Percentiles rank a stretch among this genome's conserved stretches.
Evolutionary conservation across 2,797 vertebrate species (phyloP).

Genomic region (Syndactyla subalaris): DNA sequence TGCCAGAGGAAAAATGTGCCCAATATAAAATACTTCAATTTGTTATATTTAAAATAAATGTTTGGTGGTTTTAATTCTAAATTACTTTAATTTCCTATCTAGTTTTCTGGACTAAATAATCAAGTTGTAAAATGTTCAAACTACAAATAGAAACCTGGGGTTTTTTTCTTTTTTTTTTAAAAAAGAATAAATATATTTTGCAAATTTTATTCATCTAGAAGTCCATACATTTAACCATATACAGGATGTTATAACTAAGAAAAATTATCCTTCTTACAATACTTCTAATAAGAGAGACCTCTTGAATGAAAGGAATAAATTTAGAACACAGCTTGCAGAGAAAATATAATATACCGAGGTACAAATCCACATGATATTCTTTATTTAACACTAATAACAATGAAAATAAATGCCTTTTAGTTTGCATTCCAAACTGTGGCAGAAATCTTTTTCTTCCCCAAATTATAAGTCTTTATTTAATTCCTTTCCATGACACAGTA

Average conservation of each 20-base stretch:
- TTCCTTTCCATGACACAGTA: background rate
- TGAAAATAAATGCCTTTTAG: background rate
- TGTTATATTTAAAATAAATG: background rate
- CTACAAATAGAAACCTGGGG: background rate
- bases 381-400: background rate
- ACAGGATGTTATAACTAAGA: background rate
- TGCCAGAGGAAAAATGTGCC: background rate
- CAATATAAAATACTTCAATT: background rate
- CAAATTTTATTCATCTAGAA: background rate
- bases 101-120: background rate
- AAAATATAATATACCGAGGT: background rate
- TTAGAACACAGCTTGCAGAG: background rate
- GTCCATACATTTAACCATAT: background rate
- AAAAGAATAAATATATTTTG: background rate
- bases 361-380: background rate
- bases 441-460: background rate
- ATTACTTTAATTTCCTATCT: background rate
- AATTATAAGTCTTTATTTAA: background rate
- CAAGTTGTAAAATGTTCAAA: background rate
- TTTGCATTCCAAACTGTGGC: background rate
- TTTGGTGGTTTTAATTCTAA: background rate
- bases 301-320: background rate
- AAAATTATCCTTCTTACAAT: background rate
- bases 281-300: background rate
- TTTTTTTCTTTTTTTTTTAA: too few species aligned